phyloP scores from a whole-genome alignment of 92 coral and sea anemone species.

The Scolanthus callimorphus region DNA sequence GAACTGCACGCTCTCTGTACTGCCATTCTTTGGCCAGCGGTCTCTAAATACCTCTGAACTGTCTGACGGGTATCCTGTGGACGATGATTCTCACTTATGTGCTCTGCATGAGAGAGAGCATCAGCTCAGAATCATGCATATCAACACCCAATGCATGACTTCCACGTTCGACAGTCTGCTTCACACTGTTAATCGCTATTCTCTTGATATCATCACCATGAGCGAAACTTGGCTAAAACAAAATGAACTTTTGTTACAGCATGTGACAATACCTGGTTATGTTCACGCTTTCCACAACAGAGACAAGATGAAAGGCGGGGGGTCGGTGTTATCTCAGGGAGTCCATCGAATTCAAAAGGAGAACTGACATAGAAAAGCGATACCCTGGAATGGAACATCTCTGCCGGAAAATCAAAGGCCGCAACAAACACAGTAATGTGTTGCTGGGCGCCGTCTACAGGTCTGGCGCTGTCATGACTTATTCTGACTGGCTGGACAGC shows the following conservation, averaged over 20 bases:
- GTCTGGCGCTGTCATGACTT: too few relatives aligned
- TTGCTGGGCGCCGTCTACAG: too few relatives aligned
- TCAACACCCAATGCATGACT: neutral
- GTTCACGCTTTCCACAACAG: conserved; percentile 20
- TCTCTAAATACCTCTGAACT: too few relatives aligned
- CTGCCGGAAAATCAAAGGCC: too few relatives aligned
- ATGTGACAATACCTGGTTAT: conserved; percentile 41
- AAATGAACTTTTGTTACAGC: conserved; percentile 20
- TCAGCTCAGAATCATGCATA: neutral
- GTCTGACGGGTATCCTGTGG: too few relatives aligned
- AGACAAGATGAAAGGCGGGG: conserved; percentile 29
- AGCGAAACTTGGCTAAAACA: conserved; percentile 65
- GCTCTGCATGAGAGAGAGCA: neutral
- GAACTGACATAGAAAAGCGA: conserved; percentile 40
- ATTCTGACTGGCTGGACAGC: too few relatives aligned
- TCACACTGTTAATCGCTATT: conserved; percentile 27
- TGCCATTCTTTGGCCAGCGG: too few relatives aligned
- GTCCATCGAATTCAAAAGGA: conserved; percentile 23
- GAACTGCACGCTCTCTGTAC: too few relatives aligned
- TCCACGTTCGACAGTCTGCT: conserved; percentile 34
- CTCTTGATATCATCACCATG: conserved; percentile 40
- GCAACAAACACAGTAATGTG: too few relatives aligned
- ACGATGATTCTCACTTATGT: neutral
- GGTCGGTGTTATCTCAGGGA: conserved; percentile 44
- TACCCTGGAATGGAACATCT: too few relatives aligned